Conservation (phyloP, 2,797 vertebrate species). For the Xenopus petersii region DNA sequence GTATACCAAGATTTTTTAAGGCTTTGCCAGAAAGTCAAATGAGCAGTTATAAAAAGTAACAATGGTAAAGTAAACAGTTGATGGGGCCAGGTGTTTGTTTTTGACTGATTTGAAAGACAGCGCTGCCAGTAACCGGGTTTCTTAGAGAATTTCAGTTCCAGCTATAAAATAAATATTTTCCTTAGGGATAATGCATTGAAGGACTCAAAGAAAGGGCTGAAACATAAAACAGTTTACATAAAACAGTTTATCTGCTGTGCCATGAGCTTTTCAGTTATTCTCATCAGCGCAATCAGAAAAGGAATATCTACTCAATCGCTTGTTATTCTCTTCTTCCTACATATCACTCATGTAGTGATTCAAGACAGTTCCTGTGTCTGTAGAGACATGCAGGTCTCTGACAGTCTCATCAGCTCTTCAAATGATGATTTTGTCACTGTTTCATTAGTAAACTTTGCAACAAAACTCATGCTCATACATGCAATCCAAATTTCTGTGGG, state of each 20-base stretch:
- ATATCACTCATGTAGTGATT: conserved; percentile 23
- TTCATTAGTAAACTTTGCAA: not conserved
- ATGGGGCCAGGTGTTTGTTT: too few relatives aligned
- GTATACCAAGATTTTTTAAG: too few relatives aligned
- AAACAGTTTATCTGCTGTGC: not conserved
- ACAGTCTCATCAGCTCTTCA: not conserved
- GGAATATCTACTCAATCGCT: not conserved
- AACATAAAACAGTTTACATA: not conserved
- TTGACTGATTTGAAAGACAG: not conserved
- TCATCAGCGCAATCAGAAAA: not conserved
- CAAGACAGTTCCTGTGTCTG: conserved; percentile 17
- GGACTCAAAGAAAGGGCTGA: not conserved
- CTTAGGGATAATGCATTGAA: not conserved
- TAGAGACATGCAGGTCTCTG: conserved; percentile 7
- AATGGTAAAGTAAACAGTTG: too few relatives aligned
- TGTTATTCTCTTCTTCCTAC: conserved; percentile 2
- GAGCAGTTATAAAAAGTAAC: too few relatives aligned
- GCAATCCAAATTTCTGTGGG: too few relatives aligned
- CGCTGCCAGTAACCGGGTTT: not conserved
- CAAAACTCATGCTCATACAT: too few relatives aligned
- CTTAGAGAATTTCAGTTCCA: not conserved
- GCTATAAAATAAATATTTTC: conserved; percentile 16
- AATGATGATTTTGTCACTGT: not conserved
- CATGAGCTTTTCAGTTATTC: not conserved
- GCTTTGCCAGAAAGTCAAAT: too few relatives aligned